These are phyloP conservation scores for Glyphotaelius pellucidus DNA, from an alignment of 2,888 invertebrate genomes.

Conservation along the genomic window DNA sequence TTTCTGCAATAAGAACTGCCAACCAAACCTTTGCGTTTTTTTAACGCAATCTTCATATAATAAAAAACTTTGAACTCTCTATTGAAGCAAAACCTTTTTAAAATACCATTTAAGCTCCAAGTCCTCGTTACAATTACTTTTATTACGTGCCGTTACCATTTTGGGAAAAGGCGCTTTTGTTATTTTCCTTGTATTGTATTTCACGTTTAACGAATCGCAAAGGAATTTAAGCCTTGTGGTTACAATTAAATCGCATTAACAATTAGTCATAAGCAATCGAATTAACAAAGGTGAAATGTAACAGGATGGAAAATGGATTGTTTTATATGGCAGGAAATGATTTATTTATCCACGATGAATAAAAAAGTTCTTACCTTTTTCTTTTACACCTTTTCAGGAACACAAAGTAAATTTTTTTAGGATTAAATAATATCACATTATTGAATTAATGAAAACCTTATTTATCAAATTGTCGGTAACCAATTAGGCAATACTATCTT, in stretches of 20 bases:
- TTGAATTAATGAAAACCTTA: too few relatives aligned
- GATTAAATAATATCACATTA: too few relatives aligned
- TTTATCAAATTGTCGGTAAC: too few relatives aligned
- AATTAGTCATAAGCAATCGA: constrained; percentile 20
- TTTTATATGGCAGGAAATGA: background rate
- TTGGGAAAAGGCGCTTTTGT: background rate
- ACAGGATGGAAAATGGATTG: background rate
- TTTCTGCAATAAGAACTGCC: too few relatives aligned
- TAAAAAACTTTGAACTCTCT: too few relatives aligned
- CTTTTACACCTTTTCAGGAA: too few relatives aligned
- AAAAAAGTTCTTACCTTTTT: background rate
- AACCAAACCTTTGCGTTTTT: too few relatives aligned
- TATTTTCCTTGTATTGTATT: background rate
- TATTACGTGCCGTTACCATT: background rate
- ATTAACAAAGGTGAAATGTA: background rate
- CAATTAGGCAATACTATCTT: too few relatives aligned
- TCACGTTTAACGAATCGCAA: background rate
- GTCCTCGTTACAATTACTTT: background rate
- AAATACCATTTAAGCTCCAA: background rate
- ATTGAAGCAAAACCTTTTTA: too few relatives aligned
- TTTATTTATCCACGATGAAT: background rate
- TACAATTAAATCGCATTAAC: constrained; percentile 24
- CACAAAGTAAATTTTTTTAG: too few relatives aligned
- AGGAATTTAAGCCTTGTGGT: background rate
- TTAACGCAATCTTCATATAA: too few relatives aligned